Percentiles rank a stretch among this genome's conserved stretches.
Conservation (phyloP, 2,113 vertebrate species). For the Egretta garzetta region DNA sequence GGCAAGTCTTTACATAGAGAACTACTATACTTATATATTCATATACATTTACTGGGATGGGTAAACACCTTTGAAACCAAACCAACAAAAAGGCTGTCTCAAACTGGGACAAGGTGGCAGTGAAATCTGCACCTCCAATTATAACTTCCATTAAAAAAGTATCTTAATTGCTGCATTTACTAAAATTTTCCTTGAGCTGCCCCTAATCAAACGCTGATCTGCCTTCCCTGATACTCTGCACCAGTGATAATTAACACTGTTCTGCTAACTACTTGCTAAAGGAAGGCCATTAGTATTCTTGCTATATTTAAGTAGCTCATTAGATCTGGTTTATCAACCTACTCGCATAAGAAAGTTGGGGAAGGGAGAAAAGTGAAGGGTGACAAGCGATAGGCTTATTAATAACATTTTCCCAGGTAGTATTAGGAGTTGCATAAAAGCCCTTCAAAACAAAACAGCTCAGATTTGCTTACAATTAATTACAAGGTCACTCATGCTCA, state of each 20-base stretch:
- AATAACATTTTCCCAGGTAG: background rate
- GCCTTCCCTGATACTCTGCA: background rate
- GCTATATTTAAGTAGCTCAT: slow-evolving; percentile 37
- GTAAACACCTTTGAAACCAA: background rate
- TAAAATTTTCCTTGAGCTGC: background rate
- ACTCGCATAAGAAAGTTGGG: background rate
- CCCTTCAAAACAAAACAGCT: background rate
- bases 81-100: background rate
- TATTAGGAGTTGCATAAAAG: background rate
- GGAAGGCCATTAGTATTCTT: slow-evolving; percentile 33
- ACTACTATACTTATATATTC: background rate
- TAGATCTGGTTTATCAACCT: slow-evolving; percentile 5
- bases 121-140: background rate
- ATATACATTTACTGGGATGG: background rate
- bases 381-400: background rate
- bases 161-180: background rate
- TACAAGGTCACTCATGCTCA: background rate
- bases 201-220: slow-evolving; percentile 25
- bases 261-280: slow-evolving; percentile 27
- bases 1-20: background rate
- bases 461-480: background rate
- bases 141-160: background rate
- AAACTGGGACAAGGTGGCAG: background rate
- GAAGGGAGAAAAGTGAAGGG: background rate
- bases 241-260: slow-evolving; percentile 19